Base-by-base conservation (phyloP, 2,797 vertebrate genomes). In the Astyanax mexicanus region DNA sequence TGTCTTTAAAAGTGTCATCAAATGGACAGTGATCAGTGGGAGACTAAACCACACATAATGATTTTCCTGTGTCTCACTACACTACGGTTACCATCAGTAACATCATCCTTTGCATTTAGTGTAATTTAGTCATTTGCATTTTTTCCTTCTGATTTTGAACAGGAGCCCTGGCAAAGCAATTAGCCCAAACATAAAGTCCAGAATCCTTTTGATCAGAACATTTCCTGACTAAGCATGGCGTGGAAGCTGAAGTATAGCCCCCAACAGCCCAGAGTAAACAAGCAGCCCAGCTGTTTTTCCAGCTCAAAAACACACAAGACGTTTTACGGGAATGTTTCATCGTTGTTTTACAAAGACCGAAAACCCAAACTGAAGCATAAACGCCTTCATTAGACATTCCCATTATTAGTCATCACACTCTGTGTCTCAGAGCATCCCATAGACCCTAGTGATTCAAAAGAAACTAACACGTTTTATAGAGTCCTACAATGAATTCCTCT, bases 321-420 rank as follows among this genome's bases (percentile, higher is more conserved):
- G 44, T 78, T 77, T 82, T 80, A 84, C 29, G 47, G 73, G 42
- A 64, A 60, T 47, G 62, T 72, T 74, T 79, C 65, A 64, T 61
- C 58, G 71, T 72, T 70, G 32, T 57, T 79, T 81, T 72, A 62
- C 38, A 77, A 72, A 84, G 74, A 49, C 58, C 51, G 42, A 69
- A 78, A 80, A 68, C 42, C 25, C 58, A 38, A 76, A 79, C 58
- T 40, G 60, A 60, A 13, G 62, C 55, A 60, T 60, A 68, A 77
- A 80, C 66, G 69, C 15, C 61, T 62, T 79, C 42, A 35, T 77
- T 70, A 82, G 71, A 72, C 64, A 61, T 83, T 69, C 44, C 44
- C 12, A 52, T 37, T 49, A 44, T 47, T 75, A 72, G 55, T 72
- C 66, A 81, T 69, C 66, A 61, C 32, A 19, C 71, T 60, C 29